Evolutionary conservation across 2,888 invertebrate species (phyloP).

Genomic region (Steinernema carpocapsae): DNA sequence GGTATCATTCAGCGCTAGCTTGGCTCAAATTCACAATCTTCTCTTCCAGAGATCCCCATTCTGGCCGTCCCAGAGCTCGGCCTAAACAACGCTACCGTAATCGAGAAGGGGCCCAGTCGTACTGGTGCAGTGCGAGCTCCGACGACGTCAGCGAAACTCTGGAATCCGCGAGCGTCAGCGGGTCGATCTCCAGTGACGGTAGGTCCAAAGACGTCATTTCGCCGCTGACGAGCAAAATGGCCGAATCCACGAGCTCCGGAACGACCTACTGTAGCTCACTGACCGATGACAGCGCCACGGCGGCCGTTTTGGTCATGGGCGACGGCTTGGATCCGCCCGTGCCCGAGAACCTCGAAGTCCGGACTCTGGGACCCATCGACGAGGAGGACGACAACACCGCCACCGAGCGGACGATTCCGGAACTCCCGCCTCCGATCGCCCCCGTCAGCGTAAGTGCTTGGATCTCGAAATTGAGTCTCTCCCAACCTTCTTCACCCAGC

Average conservation of each 20-base stretch:
- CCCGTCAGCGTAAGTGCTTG: constrained; percentile 30
- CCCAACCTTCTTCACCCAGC: too few species aligned
- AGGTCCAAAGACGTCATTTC: not conserved
- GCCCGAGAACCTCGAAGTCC: constrained; percentile 47
- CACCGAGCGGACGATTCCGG: constrained; percentile 19
- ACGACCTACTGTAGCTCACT: constrained; percentile 58
- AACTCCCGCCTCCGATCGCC: constrained; percentile 16
- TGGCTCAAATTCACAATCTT: not conserved
- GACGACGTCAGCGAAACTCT: constrained; percentile 34
- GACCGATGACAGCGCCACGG: constrained; percentile 52
- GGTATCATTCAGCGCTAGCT: constrained; percentile 2
- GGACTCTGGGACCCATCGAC: constrained; percentile 51
- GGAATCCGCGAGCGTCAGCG: constrained; percentile 20
- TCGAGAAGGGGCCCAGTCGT: not conserved
- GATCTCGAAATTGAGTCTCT: not conserved
- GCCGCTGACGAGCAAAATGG: not conserved
- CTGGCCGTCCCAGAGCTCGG: constrained; percentile 30
- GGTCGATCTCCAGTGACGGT: constrained; percentile 32
- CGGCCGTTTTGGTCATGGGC: constrained; percentile 55
- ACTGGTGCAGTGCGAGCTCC: constrained; percentile 26
- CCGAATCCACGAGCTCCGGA: constrained; percentile 51
- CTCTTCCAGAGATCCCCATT: not conserved
- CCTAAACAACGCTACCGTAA: constrained; percentile 29
- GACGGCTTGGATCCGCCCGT: constrained; percentile 41
- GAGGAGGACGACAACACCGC: constrained; percentile 43